Evolutionary conservation across 2,113 vertebrate genomes (phyloP).

Genomic region (Dinomys branickii): DNA sequence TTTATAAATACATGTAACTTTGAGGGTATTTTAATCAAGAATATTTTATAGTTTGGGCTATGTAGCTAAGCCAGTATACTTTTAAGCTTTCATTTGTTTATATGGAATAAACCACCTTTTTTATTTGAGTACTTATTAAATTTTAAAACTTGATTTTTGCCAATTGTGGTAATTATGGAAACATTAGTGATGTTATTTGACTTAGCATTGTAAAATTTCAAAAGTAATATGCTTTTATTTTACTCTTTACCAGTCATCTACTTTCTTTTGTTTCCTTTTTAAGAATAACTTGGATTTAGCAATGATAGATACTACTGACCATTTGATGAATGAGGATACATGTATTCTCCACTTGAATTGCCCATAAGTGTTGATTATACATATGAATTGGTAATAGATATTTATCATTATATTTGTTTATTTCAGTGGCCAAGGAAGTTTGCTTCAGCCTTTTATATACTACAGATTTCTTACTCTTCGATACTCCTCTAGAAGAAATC

Average conservation of each 20-base stretch:
- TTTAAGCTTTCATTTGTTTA: not conserved
- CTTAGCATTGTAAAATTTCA: constrained; percentile 17
- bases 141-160: constrained; percentile 22
- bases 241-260: not conserved
- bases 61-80: not conserved
- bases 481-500: constrained; percentile 97
- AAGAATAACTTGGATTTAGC: constrained; percentile 10
- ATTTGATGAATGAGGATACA: constrained; percentile 23
- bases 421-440: constrained; percentile 96
- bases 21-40: constrained; percentile 18
- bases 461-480: constrained; percentile 97
- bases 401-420: constrained; percentile 63
- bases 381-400: not conserved
- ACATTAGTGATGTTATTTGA: constrained; percentile 5
- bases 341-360: constrained; percentile 4
- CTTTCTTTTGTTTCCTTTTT: not conserved
- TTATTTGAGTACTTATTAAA: not conserved
- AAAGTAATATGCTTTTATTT: not conserved
- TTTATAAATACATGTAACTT: not conserved
- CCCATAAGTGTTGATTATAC: not conserved
- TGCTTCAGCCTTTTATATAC: constrained; percentile 98
- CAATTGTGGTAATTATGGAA: constrained; percentile 24
- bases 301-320: not conserved
- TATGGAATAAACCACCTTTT: constrained; percentile 17
- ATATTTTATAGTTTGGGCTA: constrained; percentile 21